Evolutionary conservation across 2,797 vertebrate species (phyloP).

Genomic region (Microctenopoma lineatum): DNA sequence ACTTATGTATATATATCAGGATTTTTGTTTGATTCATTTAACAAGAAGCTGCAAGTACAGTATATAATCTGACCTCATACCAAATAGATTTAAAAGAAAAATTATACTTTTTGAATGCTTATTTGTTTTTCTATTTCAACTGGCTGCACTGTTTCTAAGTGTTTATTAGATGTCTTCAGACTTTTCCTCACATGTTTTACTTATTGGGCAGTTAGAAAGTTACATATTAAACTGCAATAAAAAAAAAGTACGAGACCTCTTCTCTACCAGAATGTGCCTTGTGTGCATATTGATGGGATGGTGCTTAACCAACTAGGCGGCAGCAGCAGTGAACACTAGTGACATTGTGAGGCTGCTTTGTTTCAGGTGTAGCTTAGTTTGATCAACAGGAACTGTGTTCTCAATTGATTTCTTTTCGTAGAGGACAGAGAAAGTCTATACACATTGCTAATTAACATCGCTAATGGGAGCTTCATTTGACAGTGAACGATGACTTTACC

Average conservation of each 20-base stretch:
- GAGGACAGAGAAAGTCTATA: slow-evolving; percentile 63
- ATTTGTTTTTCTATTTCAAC: not conserved
- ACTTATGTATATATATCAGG: not conserved
- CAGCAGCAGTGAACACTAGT: slow-evolving; percentile 14
- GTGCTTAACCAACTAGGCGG: slow-evolving; percentile 15
- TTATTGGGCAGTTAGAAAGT: not conserved
- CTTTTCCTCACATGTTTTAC: not conserved
- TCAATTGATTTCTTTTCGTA: slow-evolving; percentile 72
- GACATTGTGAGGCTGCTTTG: slow-evolving; percentile 20
- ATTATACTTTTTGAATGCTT: not conserved
- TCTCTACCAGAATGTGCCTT: not conserved
- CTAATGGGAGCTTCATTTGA: slow-evolving; percentile 63
- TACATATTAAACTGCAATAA: no score
- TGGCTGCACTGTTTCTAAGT: not conserved
- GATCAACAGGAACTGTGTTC: slow-evolving; percentile 47
- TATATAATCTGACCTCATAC: not conserved
- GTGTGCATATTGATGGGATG: slow-evolving; percentile 5
- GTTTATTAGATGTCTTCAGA: not conserved
- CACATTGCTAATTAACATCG: slow-evolving; percentile 68
- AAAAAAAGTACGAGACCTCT: no score
- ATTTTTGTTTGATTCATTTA: not conserved
- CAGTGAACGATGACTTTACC: slow-evolving; percentile 71
- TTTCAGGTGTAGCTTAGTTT: slow-evolving; percentile 47
- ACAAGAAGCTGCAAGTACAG: not conserved
- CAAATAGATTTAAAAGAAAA: no score